Evolutionary conservation across 2,797 vertebrate genomes (phyloP).

Genomic region (Pteronotus mesoamericanus): DNA sequence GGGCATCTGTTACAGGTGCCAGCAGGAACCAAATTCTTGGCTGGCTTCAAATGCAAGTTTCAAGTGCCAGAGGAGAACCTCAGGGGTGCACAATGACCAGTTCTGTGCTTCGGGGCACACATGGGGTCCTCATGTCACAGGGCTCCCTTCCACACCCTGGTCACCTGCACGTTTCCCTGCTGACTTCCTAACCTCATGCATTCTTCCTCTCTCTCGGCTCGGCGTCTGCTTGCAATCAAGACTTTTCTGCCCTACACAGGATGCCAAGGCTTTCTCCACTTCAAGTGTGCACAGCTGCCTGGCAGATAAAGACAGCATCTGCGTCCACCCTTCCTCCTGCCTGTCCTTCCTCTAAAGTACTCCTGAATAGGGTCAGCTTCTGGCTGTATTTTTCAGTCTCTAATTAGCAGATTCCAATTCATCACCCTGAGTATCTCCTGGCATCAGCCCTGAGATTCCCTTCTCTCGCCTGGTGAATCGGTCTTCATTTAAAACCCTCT

Average conservation of each 20-base stretch:
- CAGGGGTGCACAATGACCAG: too few species aligned
- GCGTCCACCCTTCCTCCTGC: conserved; percentile 66
- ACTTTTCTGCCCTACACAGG: not conserved
- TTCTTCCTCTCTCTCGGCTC: not conserved
- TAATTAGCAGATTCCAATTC: conserved; percentile 90
- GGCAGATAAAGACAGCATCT: conserved; percentile 54
- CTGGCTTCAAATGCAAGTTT: not conserved
- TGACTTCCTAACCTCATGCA: not conserved
- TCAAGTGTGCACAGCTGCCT: conserved; percentile 66
- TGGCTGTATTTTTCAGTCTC: conserved; percentile 84
- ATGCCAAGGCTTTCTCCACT: conserved; percentile 3
- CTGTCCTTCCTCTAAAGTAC: conserved; percentile 77
- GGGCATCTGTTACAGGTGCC: not conserved
- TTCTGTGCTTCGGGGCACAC: not conserved
- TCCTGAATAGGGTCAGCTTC: conserved; percentile 81
- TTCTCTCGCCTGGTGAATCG: conserved; percentile 86
- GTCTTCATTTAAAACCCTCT: conserved; percentile 92
- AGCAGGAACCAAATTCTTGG: not conserved
- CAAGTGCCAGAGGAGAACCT: not conserved
- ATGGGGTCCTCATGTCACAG: fast-evolving
- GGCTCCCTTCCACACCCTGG: not conserved
- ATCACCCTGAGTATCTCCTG: conserved; percentile 88
- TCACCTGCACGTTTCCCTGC: not conserved
- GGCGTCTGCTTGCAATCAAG: not conserved
- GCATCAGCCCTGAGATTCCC: conserved; percentile 85